Percentiles rank a stretch among this genome's conserved stretches.
Conservation (phyloP, 2,797 vertebrate genomes). For the Otus scops region DNA sequence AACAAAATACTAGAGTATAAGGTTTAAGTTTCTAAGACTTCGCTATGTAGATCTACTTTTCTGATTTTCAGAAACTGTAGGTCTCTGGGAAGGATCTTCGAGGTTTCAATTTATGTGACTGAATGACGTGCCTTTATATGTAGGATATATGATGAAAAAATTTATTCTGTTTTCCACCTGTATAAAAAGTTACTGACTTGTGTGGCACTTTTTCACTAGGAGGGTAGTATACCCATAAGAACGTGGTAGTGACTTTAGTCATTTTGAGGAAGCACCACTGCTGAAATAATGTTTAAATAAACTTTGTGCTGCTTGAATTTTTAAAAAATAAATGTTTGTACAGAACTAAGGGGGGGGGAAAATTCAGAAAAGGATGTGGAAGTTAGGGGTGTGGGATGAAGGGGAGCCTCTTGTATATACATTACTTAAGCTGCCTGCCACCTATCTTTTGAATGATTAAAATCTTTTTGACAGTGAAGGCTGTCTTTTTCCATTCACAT, state of each 20-base stretch:
- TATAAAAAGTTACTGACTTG: neutral
- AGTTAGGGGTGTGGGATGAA: neutral
- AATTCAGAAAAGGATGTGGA: neutral
- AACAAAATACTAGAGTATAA: neutral
- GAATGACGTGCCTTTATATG: neutral
- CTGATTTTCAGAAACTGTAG: neutral
- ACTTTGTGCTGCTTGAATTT: neutral
- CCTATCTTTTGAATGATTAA: neutral
- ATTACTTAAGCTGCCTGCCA: neutral
- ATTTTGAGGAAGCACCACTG: neutral
- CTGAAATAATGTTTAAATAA: neutral
- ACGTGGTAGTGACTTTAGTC: neutral
- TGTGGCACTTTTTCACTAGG: neutral
- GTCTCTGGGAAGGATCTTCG: neutral
- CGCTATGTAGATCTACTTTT: rapidly evolving
- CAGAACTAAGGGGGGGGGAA: neutral
- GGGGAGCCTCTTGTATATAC: neutral
- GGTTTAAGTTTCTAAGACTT: neutral
- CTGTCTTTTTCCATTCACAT: neutral
- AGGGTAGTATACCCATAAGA: neutral
- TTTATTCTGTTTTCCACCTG: neutral
- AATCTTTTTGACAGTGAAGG: neutral
- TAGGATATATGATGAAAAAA: neutral
- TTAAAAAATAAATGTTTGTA: neutral
- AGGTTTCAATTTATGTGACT: neutral